Percentiles rank a stretch among this genome's conserved stretches.
phyloP scores from a whole-genome alignment of 2,113 vertebrate genomes.

The Platysternon megacephalum region DNA sequence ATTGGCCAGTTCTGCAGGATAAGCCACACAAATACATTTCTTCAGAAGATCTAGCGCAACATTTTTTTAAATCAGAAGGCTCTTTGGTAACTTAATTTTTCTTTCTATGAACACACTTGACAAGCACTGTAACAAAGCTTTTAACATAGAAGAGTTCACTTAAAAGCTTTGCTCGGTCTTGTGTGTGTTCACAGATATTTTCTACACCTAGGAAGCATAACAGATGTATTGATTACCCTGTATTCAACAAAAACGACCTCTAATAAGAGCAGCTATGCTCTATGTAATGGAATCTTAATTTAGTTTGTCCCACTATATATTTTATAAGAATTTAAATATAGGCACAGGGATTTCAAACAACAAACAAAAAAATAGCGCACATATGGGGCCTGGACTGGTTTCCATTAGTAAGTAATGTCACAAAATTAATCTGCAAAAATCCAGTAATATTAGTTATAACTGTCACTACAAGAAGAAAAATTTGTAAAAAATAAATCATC shows the following conservation, averaged over 20 bases:
- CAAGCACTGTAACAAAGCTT: background rate
- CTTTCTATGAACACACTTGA: slow-evolving; percentile 16
- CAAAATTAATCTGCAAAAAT: background rate
- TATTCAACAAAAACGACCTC: background rate
- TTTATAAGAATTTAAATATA: background rate
- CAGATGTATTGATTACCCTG: background rate
- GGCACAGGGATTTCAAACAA: background rate
- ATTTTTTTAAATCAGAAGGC: slow-evolving; percentile 4
- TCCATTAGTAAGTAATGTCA: background rate
- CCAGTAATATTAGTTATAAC: background rate
- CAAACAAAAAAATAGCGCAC: too few relatives aligned
- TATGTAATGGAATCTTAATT: background rate
- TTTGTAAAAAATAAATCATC: too few relatives aligned
- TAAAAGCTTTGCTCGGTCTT: background rate
- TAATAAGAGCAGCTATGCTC: background rate
- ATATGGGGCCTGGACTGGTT: background rate
- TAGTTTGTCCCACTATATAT: background rate
- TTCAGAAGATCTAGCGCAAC: background rate
- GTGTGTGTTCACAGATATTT: background rate
- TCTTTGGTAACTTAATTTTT: slow-evolving; percentile 37
- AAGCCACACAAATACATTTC: background rate
- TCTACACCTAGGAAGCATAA: background rate
- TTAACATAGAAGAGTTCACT: background rate
- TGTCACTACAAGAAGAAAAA: background rate
- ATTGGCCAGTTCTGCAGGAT: slow-evolving; percentile 3